These are phyloP conservation scores for Scaptomyza tumidula DNA, from an alignment of 2,888 invertebrate genomes.

Conservation along the genomic window DNA sequence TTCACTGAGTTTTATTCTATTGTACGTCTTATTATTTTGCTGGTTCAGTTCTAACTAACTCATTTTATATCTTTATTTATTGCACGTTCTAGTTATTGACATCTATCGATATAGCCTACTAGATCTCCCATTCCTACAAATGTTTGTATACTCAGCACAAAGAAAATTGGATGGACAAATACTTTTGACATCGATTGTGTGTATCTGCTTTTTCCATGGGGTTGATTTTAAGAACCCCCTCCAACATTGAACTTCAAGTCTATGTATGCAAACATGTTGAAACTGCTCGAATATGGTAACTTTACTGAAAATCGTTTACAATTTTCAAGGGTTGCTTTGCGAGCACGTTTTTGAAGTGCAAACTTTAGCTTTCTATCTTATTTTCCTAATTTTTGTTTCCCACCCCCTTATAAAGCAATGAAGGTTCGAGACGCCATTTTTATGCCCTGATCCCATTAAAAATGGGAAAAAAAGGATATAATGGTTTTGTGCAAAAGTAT, in stretches of 20 bases:
- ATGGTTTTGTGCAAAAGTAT: too few relatives aligned
- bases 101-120: too few relatives aligned
- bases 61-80: too few relatives aligned
- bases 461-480: too few relatives aligned
- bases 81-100: too few relatives aligned
- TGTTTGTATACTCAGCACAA: too few relatives aligned
- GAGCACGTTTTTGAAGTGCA: slow-evolving; percentile 10
- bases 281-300: background rate
- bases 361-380: slow-evolving; percentile 33
- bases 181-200: background rate
- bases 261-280: background rate
- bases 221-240: slow-evolving; percentile 7
- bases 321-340: slow-evolving; percentile 27
- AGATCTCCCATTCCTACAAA: too few relatives aligned
- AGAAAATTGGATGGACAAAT: background rate
- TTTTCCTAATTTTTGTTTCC: slow-evolving; percentile 20
- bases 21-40: too few relatives aligned
- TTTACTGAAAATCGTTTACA: slow-evolving; percentile 16
- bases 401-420: slow-evolving; percentile 16
- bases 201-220: background rate
- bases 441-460: too few relatives aligned
- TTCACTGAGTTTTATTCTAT: too few relatives aligned
- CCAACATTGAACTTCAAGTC: background rate
- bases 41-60: too few relatives aligned
- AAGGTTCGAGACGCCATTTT: slow-evolving; percentile 39